Evolutionary conservation across 2,888 invertebrate genomes (phyloP).

Genomic region (Neoascia interrupta): DNA sequence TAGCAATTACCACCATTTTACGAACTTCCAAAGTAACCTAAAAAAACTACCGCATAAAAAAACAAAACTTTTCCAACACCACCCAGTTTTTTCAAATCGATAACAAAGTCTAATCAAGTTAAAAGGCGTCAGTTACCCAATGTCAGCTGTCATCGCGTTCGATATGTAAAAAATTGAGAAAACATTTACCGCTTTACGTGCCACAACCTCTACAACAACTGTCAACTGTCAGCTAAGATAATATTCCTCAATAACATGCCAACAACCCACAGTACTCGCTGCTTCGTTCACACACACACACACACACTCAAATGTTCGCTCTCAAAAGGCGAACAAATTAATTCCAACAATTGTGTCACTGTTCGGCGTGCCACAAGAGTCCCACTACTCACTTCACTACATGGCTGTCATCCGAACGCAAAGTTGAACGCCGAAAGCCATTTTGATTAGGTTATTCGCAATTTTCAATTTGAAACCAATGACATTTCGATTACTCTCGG

Average conservation of each 20-base stretch:
- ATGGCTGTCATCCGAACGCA: slow-evolving; percentile 26
- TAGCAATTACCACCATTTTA: too few species aligned
- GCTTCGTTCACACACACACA: background rate
- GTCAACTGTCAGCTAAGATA: slow-evolving; percentile 43
- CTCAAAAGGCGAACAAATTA: slow-evolving; percentile 30
- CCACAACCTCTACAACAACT: slow-evolving; percentile 36
- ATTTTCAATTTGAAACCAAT: slow-evolving; percentile 74
- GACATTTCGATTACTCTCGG: slow-evolving; percentile 73
- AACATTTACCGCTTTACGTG: slow-evolving; percentile 25
- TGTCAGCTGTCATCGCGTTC: slow-evolving; percentile 38
- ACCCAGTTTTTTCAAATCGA: slow-evolving; percentile 24
- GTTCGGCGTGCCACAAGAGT: background rate
- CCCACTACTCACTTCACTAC: background rate
- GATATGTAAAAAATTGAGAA: slow-evolving; percentile 21
- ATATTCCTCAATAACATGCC: slow-evolving; percentile 24
- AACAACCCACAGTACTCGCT: slow-evolving; percentile 3
- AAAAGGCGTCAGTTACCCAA: slow-evolving; percentile 36
- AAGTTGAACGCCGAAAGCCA: slow-evolving; percentile 49
- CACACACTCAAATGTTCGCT: background rate
- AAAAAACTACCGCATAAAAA: background rate
- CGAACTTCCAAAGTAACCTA: too few species aligned
- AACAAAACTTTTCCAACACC: background rate
- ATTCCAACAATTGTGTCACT: slow-evolving; percentile 16
- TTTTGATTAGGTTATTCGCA: slow-evolving; percentile 74
- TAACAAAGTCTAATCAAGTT: slow-evolving; percentile 11